Conservation (phyloP, 1,140 invertebrate species). For the Conopomorpha cramerella region DNA sequence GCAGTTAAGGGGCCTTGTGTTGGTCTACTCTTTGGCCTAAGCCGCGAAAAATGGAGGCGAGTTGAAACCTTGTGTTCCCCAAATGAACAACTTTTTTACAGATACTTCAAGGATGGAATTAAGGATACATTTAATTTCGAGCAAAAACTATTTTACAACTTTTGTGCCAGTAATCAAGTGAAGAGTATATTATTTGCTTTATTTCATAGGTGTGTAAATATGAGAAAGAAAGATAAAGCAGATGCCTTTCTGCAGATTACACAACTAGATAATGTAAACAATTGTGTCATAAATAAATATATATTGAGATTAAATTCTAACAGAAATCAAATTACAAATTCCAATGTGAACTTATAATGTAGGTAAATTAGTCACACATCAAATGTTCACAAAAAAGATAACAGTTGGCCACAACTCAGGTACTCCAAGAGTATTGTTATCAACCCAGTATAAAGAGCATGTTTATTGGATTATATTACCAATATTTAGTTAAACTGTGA, state of each 20-base stretch:
- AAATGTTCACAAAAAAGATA: too few relatives aligned
- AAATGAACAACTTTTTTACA: slow-evolving; percentile 37
- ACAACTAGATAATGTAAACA: slow-evolving; percentile 25
- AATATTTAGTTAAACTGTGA: too few relatives aligned
- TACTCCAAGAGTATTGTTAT: too few relatives aligned
- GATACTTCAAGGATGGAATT: slow-evolving; percentile 39
- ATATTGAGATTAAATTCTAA: slow-evolving; percentile 3
- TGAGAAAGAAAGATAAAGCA: slow-evolving; percentile 29
- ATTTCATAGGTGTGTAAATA: slow-evolving; percentile 28
- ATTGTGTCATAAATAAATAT: slow-evolving; percentile 25
- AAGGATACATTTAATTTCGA: slow-evolving; percentile 27
- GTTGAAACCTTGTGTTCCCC: slow-evolving; percentile 29
- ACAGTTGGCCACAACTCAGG: too few relatives aligned
- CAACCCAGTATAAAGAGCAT: too few relatives aligned
- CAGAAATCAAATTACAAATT: background rate
- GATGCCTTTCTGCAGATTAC: slow-evolving; percentile 31
- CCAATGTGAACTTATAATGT: too few relatives aligned
- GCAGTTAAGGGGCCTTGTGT: slow-evolving; percentile 25
- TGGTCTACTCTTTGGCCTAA: slow-evolving; percentile 32
- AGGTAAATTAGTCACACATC: too few relatives aligned
- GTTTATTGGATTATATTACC: too few relatives aligned
- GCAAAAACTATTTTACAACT: slow-evolving; percentile 46
- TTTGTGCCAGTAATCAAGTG: slow-evolving; percentile 32
- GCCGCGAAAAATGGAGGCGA: slow-evolving; percentile 30
- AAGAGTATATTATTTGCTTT: slow-evolving; percentile 23